These are phyloP conservation scores for Drosophila mimetica DNA, from an alignment of 2,888 invertebrate species.

Conservation along the genomic window DNA sequence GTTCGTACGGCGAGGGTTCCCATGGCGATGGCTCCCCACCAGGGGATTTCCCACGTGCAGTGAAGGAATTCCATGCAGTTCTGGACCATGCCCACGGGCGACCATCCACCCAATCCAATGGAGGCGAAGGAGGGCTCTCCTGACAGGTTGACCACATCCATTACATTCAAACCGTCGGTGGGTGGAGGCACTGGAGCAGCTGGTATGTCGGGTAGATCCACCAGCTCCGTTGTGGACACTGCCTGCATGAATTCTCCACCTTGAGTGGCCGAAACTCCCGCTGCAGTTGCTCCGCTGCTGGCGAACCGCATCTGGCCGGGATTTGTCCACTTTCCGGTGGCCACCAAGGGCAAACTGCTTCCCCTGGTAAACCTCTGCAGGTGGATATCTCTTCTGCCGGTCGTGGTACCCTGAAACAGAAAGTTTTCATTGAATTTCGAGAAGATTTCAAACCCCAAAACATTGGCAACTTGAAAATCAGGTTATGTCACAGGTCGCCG, in stretches of 20 bases:
- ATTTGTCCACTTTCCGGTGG: not conserved
- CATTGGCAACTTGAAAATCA: slow-evolving; percentile 53
- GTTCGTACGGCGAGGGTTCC: slow-evolving; percentile 92
- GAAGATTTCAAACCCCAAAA: slow-evolving; percentile 25
- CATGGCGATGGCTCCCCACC: slow-evolving; percentile 95
- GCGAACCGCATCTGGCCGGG: slow-evolving; percentile 66
- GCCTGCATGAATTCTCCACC: slow-evolving; percentile 37
- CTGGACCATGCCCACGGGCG: slow-evolving; percentile 93
- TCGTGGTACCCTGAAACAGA: slow-evolving; percentile 27
- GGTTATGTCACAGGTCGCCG: slow-evolving; percentile 77
- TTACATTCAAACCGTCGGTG: not conserved
- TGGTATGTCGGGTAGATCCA: slow-evolving; percentile 77
- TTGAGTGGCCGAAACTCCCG: slow-evolving; percentile 7
- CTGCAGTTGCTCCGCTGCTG: slow-evolving; percentile 51
- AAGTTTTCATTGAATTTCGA: slow-evolving; percentile 17
- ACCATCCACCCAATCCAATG: slow-evolving; percentile 92
- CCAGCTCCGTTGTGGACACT: slow-evolving; percentile 45
- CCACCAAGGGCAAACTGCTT: slow-evolving; percentile 11
- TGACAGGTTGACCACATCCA: slow-evolving; percentile 55
- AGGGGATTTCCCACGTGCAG: slow-evolving; percentile 92
- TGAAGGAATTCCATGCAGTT: slow-evolving; percentile 93
- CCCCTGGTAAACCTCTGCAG: slow-evolving; percentile 44
- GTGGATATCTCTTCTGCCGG: slow-evolving; percentile 68
- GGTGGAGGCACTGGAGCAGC: slow-evolving; percentile 74
- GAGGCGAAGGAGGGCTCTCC: slow-evolving; percentile 92